Percentiles rank a stretch among this genome's conserved stretches.
Conservation (phyloP, 2,113 vertebrate species). For the Myrmecobius fasciatus region DNA sequence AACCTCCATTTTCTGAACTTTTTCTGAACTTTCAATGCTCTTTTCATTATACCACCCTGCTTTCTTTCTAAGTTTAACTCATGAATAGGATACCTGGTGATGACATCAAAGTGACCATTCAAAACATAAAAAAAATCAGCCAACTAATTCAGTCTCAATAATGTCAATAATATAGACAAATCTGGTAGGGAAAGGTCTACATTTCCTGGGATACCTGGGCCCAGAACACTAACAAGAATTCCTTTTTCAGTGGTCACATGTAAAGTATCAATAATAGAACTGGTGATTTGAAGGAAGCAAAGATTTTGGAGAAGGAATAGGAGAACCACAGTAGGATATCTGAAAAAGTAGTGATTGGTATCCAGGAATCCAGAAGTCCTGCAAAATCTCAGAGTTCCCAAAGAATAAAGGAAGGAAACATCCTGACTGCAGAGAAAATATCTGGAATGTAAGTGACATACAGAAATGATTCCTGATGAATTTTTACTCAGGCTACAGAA, state of each 20-base stretch:
- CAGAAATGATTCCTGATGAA: neutral
- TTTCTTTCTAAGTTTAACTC: neutral
- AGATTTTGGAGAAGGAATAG: neutral
- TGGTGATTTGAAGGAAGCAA: neutral
- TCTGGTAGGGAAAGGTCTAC: neutral
- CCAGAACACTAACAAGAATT: neutral
- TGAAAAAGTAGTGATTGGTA: neutral
- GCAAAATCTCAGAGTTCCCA: neutral
- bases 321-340: neutral
- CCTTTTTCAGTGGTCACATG: neutral
- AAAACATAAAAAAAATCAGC: neutral
- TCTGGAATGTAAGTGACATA: neutral
- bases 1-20: neutral
- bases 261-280: neutral
- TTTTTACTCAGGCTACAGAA: neutral
- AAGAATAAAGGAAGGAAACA: neutral
- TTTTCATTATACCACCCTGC: neutral
- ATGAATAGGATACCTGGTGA: neutral
- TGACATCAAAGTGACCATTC: neutral
- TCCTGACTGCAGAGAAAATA: neutral
- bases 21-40: too few species aligned
- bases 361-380: neutral
- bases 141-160: neutral
- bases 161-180: neutral
- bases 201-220: neutral